Conservation (phyloP, 2,797 vertebrate species). For the Rhinichthys osculus region DNA sequence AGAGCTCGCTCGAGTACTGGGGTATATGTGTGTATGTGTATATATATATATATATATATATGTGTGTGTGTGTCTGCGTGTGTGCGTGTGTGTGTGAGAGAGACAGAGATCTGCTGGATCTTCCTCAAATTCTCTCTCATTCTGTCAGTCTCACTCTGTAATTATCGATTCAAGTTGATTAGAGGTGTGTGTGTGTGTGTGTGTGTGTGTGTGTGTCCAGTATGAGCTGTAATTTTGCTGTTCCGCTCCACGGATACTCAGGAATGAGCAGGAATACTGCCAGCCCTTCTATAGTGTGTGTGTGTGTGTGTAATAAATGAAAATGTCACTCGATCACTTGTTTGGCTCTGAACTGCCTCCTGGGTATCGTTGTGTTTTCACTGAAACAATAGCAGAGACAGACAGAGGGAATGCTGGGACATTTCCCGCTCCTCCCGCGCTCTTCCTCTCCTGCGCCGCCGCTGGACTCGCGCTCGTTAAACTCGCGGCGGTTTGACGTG, state of each 20-base stretch:
- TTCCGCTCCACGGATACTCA: conserved; percentile 46
- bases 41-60: no score
- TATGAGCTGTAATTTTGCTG: conserved; percentile 53
- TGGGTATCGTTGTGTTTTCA: conserved; percentile 45
- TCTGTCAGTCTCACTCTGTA: conserved; percentile 45
- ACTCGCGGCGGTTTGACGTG: background rate
- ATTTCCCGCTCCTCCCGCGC: conserved; percentile 11
- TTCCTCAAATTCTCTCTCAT: conserved; percentile 43
- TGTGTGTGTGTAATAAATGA: conserved; percentile 20
- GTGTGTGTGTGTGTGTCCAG: conserved; percentile 34
- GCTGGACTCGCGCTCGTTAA: background rate
- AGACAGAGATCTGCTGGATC: background rate
- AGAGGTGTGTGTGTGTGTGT: conserved; percentile 2
- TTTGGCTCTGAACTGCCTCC: conserved; percentile 32
- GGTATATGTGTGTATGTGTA: background rate
- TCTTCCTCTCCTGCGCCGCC: conserved; percentile 23
- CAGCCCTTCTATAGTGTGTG: conserved; percentile 30
- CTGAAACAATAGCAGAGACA: conserved; percentile 21
- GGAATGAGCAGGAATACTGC: conserved; percentile 58
- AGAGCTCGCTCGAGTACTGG: no score
- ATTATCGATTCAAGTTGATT: conserved; percentile 37
- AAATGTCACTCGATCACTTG: conserved; percentile 20
- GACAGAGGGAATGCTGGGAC: conserved; percentile 10
- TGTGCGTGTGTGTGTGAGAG: background rate
- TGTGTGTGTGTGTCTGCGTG: background rate